Evolutionary conservation across 2,797 vertebrate genomes (phyloP).

Genomic region (Rhynchotus rufescens): DNA sequence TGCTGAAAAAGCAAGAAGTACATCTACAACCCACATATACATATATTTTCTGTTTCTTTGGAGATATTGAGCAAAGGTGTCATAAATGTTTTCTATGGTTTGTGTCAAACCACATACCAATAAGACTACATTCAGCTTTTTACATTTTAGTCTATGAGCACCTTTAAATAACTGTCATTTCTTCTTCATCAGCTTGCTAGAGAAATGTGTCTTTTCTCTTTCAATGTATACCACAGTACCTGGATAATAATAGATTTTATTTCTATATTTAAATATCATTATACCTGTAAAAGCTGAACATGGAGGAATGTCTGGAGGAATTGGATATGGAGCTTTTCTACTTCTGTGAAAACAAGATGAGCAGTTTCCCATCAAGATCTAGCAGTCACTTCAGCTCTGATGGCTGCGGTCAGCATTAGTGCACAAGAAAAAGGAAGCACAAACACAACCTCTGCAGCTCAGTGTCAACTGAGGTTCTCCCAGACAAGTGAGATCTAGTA

Average conservation of each 20-base stretch:
- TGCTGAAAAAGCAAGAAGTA: background rate
- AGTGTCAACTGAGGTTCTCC: background rate
- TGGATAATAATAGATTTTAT: conserved; percentile 25
- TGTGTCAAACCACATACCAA: background rate
- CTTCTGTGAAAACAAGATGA: background rate
- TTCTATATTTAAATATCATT: conserved; percentile 30
- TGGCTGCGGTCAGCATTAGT: background rate
- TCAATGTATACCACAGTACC: background rate
- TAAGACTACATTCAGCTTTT: background rate
- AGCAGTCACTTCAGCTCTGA: background rate
- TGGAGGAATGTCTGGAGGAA: background rate
- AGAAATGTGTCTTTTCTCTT: background rate
- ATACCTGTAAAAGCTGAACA: background rate
- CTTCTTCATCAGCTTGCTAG: background rate
- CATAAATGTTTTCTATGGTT: background rate
- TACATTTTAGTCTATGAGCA: background rate
- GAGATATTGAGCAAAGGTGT: background rate
- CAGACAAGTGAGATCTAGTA: background rate
- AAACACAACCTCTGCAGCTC: background rate
- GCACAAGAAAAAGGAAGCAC: background rate
- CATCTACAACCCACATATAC: background rate
- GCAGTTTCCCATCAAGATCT: background rate
- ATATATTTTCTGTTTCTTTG: background rate
- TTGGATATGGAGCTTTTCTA: background rate
- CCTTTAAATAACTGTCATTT: conserved; percentile 12